Conservation (phyloP, 2,888 invertebrate species). For the Philhelius pedissequus region DNA sequence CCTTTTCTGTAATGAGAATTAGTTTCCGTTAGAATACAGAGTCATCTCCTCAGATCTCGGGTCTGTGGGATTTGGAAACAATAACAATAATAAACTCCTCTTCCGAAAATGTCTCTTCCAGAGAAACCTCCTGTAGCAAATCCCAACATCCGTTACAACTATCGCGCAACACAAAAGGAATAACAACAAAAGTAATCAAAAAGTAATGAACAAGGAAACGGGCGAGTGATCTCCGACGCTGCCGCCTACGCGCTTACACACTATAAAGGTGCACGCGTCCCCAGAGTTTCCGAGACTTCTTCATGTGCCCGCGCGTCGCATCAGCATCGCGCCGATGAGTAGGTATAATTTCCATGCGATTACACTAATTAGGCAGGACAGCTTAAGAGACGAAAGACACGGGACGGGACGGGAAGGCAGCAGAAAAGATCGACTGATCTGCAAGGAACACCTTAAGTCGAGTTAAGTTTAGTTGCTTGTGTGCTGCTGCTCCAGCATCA, state of each 20-base stretch:
- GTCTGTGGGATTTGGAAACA: no score
- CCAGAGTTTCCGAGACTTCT: slow-evolving; percentile 33
- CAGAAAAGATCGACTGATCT: slow-evolving; percentile 30
- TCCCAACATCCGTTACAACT: slow-evolving; percentile 45
- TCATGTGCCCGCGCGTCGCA: no score
- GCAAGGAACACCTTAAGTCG: slow-evolving; percentile 61
- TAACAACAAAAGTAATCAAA: slow-evolving; percentile 62
- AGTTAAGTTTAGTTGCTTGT: slow-evolving; percentile 12
- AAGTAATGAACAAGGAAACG: slow-evolving; percentile 55
- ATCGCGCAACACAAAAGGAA: slow-evolving; percentile 27
- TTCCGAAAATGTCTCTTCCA: slow-evolving; percentile 49
- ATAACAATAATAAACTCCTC: slow-evolving; percentile 22
- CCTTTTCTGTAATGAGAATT: slow-evolving; percentile 64
- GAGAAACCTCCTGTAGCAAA: background rate
- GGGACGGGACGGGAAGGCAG: background rate
- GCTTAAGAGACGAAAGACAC: background rate
- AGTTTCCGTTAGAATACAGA: slow-evolving; percentile 54
- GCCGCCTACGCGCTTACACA: slow-evolving; percentile 51
- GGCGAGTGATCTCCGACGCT: slow-evolving; percentile 45
- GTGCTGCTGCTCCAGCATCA: slow-evolving; percentile 33
- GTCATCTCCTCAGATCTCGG: background rate
- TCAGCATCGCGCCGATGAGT: slow-evolving; percentile 50
- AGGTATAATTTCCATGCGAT: slow-evolving; percentile 69
- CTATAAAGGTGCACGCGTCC: slow-evolving; percentile 21
- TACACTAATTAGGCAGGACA: slow-evolving; percentile 68